These are phyloP conservation scores for Barnardius zonarius DNA, from an alignment of 2,113 vertebrate species.

Conservation along the genomic window DNA sequence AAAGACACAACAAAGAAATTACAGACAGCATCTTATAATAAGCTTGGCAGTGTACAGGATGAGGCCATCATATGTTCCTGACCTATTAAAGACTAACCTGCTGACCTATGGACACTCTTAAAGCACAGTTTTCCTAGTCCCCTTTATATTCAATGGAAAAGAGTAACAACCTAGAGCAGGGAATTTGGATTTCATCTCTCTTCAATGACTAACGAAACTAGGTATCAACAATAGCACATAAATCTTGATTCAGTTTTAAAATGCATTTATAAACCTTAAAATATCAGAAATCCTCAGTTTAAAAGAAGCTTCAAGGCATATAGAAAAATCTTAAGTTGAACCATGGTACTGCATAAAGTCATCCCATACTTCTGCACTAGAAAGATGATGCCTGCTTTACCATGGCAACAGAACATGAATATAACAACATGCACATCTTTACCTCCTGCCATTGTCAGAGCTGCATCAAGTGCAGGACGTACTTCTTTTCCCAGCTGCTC, in stretches of 20 bases:
- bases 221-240: background rate
- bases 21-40: background rate
- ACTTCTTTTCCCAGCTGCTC: constrained; percentile 81
- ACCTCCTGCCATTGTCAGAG: constrained; percentile 86
- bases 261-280: background rate
- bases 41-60: background rate
- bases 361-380: background rate
- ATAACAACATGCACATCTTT: background rate
- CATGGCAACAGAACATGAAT: background rate
- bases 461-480: constrained; percentile 80
- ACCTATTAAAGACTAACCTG: background rate
- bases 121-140: background rate
- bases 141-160: background rate
- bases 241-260: background rate
- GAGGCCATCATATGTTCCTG: background rate
- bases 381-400: background rate
- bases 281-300: background rate
- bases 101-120: background rate
- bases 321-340: background rate
- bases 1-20: background rate
- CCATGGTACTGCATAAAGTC: background rate
- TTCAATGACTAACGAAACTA: background rate
- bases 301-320: background rate
- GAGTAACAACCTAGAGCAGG: background rate
- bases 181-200: background rate